Evolutionary conservation across 2,113 vertebrate species (phyloP).

Genomic region (Aphyosemion australe): DNA sequence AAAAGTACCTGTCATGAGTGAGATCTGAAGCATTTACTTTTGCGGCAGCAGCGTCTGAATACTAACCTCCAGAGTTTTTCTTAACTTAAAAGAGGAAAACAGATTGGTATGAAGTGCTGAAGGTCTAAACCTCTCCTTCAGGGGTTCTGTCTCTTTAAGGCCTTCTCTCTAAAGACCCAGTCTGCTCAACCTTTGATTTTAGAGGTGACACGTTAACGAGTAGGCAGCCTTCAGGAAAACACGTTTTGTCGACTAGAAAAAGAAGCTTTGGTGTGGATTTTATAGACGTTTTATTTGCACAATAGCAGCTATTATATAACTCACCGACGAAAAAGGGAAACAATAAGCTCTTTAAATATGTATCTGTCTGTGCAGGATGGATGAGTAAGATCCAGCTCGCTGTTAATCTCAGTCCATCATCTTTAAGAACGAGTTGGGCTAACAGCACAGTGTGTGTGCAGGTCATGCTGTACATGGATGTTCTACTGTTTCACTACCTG

Average conservation of each 20-base stretch:
- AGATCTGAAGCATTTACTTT: slow-evolving; percentile 10
- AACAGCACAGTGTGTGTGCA: slow-evolving; percentile 21
- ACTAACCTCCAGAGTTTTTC: too few species aligned
- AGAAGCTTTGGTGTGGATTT: not conserved
- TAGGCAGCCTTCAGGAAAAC: not conserved
- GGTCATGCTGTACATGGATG: slow-evolving; percentile 23
- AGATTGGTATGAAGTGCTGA: not conserved
- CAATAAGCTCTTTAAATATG: not conserved
- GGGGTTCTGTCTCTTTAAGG: not conserved
- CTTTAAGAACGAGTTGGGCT: slow-evolving; percentile 10
- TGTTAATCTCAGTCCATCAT: not conserved
- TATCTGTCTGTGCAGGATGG: not conserved
- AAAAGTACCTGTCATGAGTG: not conserved
- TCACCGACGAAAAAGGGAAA: not conserved
- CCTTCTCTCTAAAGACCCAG: not conserved
- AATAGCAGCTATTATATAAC: not conserved
- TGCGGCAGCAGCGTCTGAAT: not conserved
- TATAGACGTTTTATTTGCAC: not conserved
- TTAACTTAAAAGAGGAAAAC: not conserved
- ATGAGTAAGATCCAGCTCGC: slow-evolving; percentile 6
- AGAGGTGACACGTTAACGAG: not conserved
- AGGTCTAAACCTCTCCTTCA: not conserved
- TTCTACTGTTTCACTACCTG: slow-evolving; percentile 54
- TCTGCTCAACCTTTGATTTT: not conserved
- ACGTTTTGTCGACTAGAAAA: not conserved